phyloP scores from a whole-genome alignment of 2,797 vertebrate species.

The Chaunax sp. region DNA sequence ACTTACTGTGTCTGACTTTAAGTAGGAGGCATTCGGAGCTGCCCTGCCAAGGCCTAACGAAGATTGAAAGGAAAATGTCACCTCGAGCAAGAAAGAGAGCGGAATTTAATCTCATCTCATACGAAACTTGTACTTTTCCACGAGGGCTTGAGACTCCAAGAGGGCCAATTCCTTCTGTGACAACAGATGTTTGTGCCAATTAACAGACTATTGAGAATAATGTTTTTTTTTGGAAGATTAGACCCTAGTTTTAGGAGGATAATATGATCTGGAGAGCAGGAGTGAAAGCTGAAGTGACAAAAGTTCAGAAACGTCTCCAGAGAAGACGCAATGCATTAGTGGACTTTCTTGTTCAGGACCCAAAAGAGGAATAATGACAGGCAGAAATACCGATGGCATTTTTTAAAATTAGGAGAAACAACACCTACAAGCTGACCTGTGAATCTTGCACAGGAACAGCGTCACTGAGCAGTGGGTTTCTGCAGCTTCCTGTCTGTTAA shows the following conservation, averaged over 20 bases:
- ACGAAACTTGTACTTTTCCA: slow-evolving; percentile 81
- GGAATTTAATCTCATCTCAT: slow-evolving; percentile 83
- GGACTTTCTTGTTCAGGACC: slow-evolving; percentile 23
- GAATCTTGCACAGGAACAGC: slow-evolving; percentile 83
- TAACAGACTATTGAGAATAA: slow-evolving; percentile 4
- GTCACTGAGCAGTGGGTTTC: slow-evolving; percentile 82
- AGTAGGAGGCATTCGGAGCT: slow-evolving; percentile 44
- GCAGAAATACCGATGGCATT: slow-evolving; percentile 40
- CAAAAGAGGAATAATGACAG: slow-evolving; percentile 11
- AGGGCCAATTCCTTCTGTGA: slow-evolving; percentile 55
- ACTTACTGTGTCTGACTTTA: slow-evolving; percentile 35
- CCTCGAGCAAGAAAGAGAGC: slow-evolving; percentile 55
- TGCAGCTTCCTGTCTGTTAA: slow-evolving; percentile 89
- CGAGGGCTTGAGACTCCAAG: slow-evolving; percentile 51
- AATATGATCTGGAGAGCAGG: slow-evolving; percentile 8
- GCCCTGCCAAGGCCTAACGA: slow-evolving; percentile 52
- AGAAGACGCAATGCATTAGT: slow-evolving; percentile 22
- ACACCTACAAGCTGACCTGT: slow-evolving; percentile 84
- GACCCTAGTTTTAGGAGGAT: slow-evolving; percentile 24
- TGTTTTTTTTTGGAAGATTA: slow-evolving; percentile 20
- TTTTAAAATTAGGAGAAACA: slow-evolving; percentile 51
- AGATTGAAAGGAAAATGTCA: slow-evolving; percentile 61
- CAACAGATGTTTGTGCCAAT: slow-evolving; percentile 48
- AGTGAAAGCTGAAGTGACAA: slow-evolving; percentile 22
- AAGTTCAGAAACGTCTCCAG: background rate